Evolutionary conservation across 1,140 invertebrate species (phyloP).

Genomic region (Philopotamus ludificatus): DNA sequence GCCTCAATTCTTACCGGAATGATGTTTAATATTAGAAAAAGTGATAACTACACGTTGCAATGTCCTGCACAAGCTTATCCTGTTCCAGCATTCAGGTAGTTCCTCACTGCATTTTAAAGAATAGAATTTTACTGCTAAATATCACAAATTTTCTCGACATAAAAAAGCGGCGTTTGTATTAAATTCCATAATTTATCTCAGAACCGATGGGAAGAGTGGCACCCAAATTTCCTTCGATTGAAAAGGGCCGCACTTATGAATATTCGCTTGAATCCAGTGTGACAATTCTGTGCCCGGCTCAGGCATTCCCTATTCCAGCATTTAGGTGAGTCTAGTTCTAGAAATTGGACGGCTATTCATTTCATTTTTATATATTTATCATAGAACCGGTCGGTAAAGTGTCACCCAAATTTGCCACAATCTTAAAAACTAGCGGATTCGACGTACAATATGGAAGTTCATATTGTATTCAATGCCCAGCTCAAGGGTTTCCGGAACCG

Average conservation of each 20-base stretch:
- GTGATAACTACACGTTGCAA: slow-evolving; percentile 55
- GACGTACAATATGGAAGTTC: slow-evolving; percentile 47
- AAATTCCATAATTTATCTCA: neutral
- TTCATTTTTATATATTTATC: slow-evolving; percentile 37
- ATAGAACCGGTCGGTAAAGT: slow-evolving; percentile 60
- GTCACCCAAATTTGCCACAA: slow-evolving; percentile 52
- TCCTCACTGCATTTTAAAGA: neutral
- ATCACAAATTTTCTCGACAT: too few species aligned
- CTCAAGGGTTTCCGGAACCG: slow-evolving; percentile 66
- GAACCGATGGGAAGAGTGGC: slow-evolving; percentile 35
- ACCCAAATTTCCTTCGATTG: slow-evolving; percentile 67
- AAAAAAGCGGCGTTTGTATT: too few species aligned
- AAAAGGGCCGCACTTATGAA: slow-evolving; percentile 62
- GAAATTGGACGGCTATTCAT: slow-evolving; percentile 8
- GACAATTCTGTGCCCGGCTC: slow-evolving; percentile 62
- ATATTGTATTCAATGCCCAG: slow-evolving; percentile 60
- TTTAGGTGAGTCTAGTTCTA: slow-evolving; percentile 60
- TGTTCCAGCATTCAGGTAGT: slow-evolving; percentile 65
- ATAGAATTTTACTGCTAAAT: neutral
- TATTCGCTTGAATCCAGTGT: slow-evolving; percentile 51
- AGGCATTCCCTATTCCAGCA: slow-evolving; percentile 65
- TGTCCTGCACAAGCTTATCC: slow-evolving; percentile 69
- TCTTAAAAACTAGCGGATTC: slow-evolving; percentile 56
- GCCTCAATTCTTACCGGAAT: slow-evolving; percentile 60
- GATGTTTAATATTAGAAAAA: slow-evolving; percentile 51